Base-by-base conservation (phyloP, 2,888 invertebrate species). In the Xanthorhoe spadicearia region DNA sequence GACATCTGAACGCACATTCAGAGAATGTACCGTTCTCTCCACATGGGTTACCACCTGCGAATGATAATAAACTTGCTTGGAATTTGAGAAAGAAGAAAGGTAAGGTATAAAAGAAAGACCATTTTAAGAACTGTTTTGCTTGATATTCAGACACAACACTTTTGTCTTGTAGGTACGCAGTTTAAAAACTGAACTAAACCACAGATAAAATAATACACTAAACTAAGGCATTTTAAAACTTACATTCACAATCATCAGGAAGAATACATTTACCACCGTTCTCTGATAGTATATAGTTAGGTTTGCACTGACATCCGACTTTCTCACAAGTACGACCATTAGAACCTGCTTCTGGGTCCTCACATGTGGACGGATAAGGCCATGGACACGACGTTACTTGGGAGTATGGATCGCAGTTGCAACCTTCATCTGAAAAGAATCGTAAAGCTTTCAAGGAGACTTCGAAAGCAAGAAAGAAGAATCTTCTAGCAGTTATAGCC, bases 21-120 rank as follows among this genome's bases (percentile, higher is more conserved):
- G 78, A 75, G 23, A 77, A 83, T 2, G 78, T 81, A 13, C 73
- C 81, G 53, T 85, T 86, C 28, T 62, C 64, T 8, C 77, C 74
- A 64, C 86, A 86, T 0, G 81, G 81, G 61, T 80, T 72, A 10
- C 82, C 82, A 63, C 71, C 84, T 84, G 32, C 9, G 77, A 74
- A 49, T 23, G n/a, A 51, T 8, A 57, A 53, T 54, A 35, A 19
- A 50, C 35, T 10, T 38, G 10, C 9, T 7, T 38, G 4, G 23
- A 23, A 23, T 3, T 4, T 23, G 23, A 23, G 4, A 23, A 23
- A 23, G 23, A 23, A 3, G 23, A 4, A 23, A 23, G 23, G 23
- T 4, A 23, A 38, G 10, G 35, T 38, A 38, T n/a, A n/a, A n/a
- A n/a, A n/a, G n/a, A n/a, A n/a, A n/a, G n/a, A n/a, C n/a, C n/a